Evolutionary conservation across 2,113 vertebrate genomes (phyloP).

Genomic region (Mastomys natalensis): DNA sequence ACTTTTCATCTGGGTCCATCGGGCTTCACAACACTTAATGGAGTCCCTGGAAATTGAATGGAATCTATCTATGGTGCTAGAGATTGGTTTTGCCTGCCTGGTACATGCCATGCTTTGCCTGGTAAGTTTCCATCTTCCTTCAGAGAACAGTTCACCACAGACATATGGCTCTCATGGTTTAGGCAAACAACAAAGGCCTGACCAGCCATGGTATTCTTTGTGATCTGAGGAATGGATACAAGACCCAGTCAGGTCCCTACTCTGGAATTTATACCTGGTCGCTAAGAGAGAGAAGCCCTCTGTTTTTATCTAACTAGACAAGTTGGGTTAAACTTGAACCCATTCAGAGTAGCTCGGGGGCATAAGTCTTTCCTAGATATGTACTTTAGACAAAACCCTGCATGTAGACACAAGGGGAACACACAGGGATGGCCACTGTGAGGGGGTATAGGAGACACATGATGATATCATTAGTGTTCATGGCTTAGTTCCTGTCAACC

Average conservation of each 20-base stretch:
- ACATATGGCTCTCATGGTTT: not conserved
- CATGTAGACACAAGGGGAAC: fast-evolving
- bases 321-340: not conserved
- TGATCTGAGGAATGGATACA: not conserved
- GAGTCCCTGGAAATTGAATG: not conserved
- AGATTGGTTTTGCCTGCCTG: not conserved
- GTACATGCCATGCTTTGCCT: not conserved
- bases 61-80: not conserved
- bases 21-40: not conserved
- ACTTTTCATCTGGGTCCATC: not conserved
- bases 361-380: not conserved
- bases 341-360: not conserved
- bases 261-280: not conserved
- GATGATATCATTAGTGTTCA: not conserved
- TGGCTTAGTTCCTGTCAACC: not conserved
- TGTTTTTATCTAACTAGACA: not conserved
- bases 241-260: not conserved
- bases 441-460: not conserved
- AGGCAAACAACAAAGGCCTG: not conserved
- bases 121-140: not conserved
- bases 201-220: not conserved
- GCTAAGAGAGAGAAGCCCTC: not conserved
- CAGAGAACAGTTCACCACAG: not conserved
- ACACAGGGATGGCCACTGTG: not conserved
- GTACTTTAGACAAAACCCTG: not conserved